Evolutionary conservation across 2,113 vertebrate genomes (phyloP), one percentile per base, ranked within the genome.

Genomic region (Rhipidura dahli): DNA sequence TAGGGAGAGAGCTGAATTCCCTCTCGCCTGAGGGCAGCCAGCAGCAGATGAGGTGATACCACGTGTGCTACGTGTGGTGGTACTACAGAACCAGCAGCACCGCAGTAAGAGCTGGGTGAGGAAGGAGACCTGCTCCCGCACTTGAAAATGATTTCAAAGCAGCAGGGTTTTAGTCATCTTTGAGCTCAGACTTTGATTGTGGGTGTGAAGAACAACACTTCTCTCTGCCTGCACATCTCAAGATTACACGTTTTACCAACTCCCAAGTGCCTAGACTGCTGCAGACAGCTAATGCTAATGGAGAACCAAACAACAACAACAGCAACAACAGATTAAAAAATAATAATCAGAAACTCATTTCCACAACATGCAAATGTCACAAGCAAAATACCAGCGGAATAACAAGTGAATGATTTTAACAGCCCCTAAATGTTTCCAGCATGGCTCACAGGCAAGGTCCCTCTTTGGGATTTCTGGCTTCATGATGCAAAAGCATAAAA

Each of bases 61-160:
- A 44, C 0, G 0, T 23, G 80, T 1, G 5, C 50, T 50, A 0
- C 20, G 1, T 5, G 13, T 20, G 50, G 22, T 12, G 26, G 56
- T 27, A 44, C 40, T 53, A 5, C 57, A 65, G 66, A 68, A n/a
- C n/a, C 50, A 42, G 47, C 44, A 63, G 39, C 35, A 17, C 45
- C 8, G 42, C 69, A 23, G 26, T 15, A 44, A 14, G 2, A 68
- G 47, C 63, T 53, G n/a, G 13, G 31, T 61, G 5, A 54, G 42
- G 84, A 57, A 8, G 30, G 54, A 68, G 57, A 57, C 13, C 42
- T 30, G 19, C 11, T 70, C 54, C 76, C 61, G 51, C 30, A 4
- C 61, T 56, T 64, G 51, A 87, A 82, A 77, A 76, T 7, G 0
- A 31, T 83, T 81, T 82, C 1, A 2, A 54, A 60, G 49, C 21